Conservation (phyloP, 2,797 vertebrate genomes). For the Poecile montanus region DNA sequence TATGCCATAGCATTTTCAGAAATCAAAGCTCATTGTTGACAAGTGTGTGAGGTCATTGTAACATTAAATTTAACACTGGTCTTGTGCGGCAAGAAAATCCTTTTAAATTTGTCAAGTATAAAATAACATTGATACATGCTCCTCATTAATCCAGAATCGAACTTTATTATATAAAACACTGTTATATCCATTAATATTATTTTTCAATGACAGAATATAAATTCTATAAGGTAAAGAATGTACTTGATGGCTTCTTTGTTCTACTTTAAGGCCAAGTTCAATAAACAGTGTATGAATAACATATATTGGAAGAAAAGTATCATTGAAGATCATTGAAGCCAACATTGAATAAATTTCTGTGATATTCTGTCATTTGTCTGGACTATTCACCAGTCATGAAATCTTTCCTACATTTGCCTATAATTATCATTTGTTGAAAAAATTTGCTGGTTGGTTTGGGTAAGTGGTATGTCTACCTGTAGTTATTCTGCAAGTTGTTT, state of each 20-base stretch:
- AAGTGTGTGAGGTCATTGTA: background rate
- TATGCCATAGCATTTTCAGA: background rate
- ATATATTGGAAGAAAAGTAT: background rate
- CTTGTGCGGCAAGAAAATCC: background rate
- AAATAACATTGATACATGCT: background rate
- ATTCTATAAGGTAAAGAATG: background rate
- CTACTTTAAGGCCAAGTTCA: background rate
- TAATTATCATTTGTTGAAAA: background rate
- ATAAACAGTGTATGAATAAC: background rate
- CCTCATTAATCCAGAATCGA: background rate
- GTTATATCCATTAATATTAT: background rate
- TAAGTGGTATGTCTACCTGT: background rate
- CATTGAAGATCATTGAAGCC: background rate
- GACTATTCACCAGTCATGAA: background rate
- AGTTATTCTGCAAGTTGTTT: background rate
- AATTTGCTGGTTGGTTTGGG: background rate
- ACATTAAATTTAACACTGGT: background rate
- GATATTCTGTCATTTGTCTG: background rate
- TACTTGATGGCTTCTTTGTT: background rate
- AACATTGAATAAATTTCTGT: background rate
- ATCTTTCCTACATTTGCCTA: background rate
- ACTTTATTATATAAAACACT: background rate
- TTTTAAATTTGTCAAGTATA: background rate
- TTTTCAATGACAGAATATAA: conserved; percentile 5
- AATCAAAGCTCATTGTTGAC: background rate